Conservation (phyloP, 2,797 vertebrate species). For the Amblyraja radiata region DNA sequence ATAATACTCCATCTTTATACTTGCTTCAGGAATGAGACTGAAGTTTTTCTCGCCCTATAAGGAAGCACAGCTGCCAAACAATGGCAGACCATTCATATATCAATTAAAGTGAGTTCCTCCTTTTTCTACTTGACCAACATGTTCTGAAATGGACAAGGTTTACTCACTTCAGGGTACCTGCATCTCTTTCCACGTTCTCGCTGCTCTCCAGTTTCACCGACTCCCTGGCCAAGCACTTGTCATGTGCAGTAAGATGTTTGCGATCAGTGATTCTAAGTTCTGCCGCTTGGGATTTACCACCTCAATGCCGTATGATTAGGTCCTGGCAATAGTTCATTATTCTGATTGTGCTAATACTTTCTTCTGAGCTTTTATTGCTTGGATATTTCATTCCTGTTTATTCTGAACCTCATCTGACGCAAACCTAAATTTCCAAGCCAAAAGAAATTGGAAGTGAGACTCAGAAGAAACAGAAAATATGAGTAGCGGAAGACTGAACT, state of each 20-base stretch:
- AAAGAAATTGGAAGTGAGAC: conserved; percentile 25
- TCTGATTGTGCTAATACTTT: neutral
- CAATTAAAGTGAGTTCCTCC: too few relatives aligned
- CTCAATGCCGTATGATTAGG: neutral
- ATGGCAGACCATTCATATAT: neutral
- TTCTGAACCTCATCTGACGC: conserved; percentile 13
- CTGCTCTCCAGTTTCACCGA: neutral
- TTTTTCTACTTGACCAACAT: neutral
- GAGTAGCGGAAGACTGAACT: neutral
- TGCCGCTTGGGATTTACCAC: neutral
- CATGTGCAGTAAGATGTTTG: neutral
- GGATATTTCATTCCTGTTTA: conserved; percentile 22
- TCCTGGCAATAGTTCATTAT: neutral
- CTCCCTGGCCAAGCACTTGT: neutral
- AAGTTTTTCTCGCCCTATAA: neutral
- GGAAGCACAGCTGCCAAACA: neutral
- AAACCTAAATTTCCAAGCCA: conserved; percentile 1
- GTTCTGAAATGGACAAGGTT: neutral
- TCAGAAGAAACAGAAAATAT: conserved; percentile 25
- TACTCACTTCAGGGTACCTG: neutral
- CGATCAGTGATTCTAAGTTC: neutral
- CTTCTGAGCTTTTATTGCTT: conserved; percentile 14
- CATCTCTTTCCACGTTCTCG: too few relatives aligned
- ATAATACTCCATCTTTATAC: neutral
- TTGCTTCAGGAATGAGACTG: neutral